These are phyloP conservation scores for Crax fasciolata DNA, from an alignment of 2,797 vertebrate species.

Conservation along the genomic window DNA sequence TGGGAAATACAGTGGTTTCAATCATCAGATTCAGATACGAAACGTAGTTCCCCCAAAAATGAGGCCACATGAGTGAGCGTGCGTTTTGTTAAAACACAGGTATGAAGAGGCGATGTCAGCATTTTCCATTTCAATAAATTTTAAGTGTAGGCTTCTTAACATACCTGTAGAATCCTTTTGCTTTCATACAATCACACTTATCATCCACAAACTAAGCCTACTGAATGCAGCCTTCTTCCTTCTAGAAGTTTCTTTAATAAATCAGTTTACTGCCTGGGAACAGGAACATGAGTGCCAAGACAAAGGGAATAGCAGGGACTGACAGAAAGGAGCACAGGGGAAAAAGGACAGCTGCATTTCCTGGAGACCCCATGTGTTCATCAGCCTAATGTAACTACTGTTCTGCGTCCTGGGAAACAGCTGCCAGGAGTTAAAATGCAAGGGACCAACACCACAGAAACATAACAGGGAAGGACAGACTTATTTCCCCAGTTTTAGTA, in stretches of 20 bases:
- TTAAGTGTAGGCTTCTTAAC: not conserved
- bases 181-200: not conserved
- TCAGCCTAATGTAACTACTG: not conserved
- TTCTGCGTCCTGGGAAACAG: not conserved
- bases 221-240: not conserved
- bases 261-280: not conserved
- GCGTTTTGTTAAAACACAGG: not conserved
- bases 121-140: not conserved
- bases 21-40: not conserved
- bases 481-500: not conserved
- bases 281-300: not conserved
- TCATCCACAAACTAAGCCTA: not conserved
- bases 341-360: not conserved
- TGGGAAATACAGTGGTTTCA: not conserved
- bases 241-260: not conserved
- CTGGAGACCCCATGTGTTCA: rapidly evolving
- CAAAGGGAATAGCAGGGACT: not conserved
- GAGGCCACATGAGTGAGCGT: not conserved
- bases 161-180: not conserved
- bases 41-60: not conserved
- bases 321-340: not conserved
- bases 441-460: not conserved
- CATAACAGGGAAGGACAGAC: not conserved
- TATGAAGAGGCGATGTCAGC: not conserved
- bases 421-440: not conserved